Conservation (phyloP, 2,888 invertebrate species). For the Osmoderma eremita region DNA sequence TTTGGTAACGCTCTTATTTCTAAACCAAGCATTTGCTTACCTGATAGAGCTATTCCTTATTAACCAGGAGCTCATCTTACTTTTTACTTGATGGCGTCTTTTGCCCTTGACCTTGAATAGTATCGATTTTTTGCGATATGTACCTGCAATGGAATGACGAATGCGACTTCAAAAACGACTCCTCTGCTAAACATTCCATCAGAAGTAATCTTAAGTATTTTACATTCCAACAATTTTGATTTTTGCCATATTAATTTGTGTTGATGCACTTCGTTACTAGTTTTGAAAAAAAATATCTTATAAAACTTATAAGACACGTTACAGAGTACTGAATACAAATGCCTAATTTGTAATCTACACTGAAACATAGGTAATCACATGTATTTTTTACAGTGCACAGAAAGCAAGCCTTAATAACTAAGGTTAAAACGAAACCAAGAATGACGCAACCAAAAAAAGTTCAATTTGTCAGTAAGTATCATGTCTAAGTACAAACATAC, state of each 20-base stretch:
- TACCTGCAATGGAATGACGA: background rate
- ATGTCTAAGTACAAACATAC: background rate
- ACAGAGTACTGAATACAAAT: constrained; percentile 26
- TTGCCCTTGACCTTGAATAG: constrained; percentile 6
- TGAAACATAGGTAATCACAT: background rate
- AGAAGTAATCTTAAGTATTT: background rate
- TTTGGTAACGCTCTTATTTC: no score
- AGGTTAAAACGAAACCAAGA: constrained; percentile 80
- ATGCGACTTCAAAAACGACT: no score
- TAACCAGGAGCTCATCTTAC: no score
- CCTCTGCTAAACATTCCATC: background rate
- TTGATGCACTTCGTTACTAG: background rate
- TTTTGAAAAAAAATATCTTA: no score
- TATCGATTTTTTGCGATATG: constrained; percentile 4
- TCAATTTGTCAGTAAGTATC: constrained; percentile 89
- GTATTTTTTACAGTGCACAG: constrained; percentile 58
- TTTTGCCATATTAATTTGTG: no score
- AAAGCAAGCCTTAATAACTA: constrained; percentile 79
- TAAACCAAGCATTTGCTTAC: no score
- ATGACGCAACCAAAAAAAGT: constrained; percentile 91
- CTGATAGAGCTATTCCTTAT: no score
- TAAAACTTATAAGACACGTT: background rate
- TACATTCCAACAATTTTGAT: background rate
- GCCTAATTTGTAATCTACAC: constrained; percentile 3
- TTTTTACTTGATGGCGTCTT: background rate